phyloP scores from a whole-genome alignment of 2,797 vertebrate genomes.

The Labroides dimidiatus region DNA sequence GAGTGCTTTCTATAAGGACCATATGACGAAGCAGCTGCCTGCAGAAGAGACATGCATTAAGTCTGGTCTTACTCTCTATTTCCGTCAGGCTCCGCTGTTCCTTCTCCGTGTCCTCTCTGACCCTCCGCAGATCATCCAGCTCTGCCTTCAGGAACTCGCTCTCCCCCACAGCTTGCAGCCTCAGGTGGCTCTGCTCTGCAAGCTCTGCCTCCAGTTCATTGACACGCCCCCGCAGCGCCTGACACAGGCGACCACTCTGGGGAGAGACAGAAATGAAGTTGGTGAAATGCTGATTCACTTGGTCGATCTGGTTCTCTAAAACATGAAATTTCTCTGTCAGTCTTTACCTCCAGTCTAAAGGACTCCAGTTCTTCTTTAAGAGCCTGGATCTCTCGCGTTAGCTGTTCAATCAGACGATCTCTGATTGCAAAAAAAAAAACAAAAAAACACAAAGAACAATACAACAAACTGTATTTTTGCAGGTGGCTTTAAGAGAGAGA shows the following conservation, averaged over 20 bases:
- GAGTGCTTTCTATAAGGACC: no score
- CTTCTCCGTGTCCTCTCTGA: slow-evolving; percentile 94
- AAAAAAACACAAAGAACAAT: background rate
- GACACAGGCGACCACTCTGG: slow-evolving; percentile 89
- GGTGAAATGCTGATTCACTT: no score
- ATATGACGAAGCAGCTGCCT: background rate
- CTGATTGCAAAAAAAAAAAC: slow-evolving; percentile 71
- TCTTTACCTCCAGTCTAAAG: slow-evolving; percentile 90
- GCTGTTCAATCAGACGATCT: slow-evolving; percentile 92
- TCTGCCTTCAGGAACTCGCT: slow-evolving; percentile 93
- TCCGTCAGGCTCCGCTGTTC: slow-evolving; percentile 96
- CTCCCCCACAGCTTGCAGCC: slow-evolving; percentile 92
- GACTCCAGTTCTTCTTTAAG: slow-evolving; percentile 93
- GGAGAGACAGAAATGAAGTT: no score
- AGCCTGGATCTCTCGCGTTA: slow-evolving; percentile 88
- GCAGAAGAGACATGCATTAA: background rate
- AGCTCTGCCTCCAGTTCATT: slow-evolving; percentile 96
- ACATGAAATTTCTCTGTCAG: background rate
- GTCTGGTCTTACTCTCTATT: slow-evolving; percentile 91
- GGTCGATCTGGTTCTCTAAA: no score
- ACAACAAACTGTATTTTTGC: no score
- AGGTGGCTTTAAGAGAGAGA: background rate
- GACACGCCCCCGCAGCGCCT: slow-evolving; percentile 91
- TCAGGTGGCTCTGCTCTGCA: slow-evolving; percentile 95
- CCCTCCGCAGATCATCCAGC: slow-evolving; percentile 94